phyloP scores from a whole-genome alignment of 2,113 vertebrate genomes.

The Nyctibius bracteatus region DNA sequence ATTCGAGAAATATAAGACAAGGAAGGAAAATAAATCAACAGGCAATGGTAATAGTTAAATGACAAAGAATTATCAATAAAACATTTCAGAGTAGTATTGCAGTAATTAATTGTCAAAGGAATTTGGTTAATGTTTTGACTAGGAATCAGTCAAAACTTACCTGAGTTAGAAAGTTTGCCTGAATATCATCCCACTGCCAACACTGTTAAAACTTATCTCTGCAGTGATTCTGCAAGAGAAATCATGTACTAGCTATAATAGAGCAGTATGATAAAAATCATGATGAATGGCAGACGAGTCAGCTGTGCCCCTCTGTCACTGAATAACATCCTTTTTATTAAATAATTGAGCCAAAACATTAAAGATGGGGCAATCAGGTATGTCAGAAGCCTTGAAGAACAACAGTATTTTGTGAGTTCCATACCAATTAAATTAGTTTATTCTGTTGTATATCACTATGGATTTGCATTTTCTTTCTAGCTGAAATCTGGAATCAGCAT shows the following conservation, averaged over 20 bases:
- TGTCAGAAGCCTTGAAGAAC: conserved; percentile 13
- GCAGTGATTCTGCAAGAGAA: conserved; percentile 29
- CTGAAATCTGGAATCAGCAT: neutral
- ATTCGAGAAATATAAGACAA: neutral
- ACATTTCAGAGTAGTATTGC: conserved; percentile 21
- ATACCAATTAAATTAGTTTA: neutral
- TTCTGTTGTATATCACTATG: neutral
- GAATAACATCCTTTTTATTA: neutral
- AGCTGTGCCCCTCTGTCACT: conserved; percentile 7
- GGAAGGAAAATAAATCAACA: neutral
- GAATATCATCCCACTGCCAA: neutral
- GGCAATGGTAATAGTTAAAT: neutral
- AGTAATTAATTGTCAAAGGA: conserved; percentile 50
- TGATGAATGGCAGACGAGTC: conserved; percentile 21
- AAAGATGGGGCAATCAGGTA: neutral
- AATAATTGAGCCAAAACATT: conserved; percentile 16
- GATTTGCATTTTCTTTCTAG: neutral
- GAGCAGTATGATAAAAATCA: conserved; percentile 28
- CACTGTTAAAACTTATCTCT: neutral
- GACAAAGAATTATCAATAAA: conserved; percentile 25
- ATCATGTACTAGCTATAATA: conserved; percentile 14
- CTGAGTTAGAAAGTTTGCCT: neutral
- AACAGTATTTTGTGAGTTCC: conserved; percentile 16
- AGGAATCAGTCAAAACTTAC: conserved; percentile 40
- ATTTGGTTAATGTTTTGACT: conserved; percentile 49